These are phyloP conservation scores for Equus quagga DNA, from an alignment of 2,113 vertebrate species.

Conservation along the genomic window DNA sequence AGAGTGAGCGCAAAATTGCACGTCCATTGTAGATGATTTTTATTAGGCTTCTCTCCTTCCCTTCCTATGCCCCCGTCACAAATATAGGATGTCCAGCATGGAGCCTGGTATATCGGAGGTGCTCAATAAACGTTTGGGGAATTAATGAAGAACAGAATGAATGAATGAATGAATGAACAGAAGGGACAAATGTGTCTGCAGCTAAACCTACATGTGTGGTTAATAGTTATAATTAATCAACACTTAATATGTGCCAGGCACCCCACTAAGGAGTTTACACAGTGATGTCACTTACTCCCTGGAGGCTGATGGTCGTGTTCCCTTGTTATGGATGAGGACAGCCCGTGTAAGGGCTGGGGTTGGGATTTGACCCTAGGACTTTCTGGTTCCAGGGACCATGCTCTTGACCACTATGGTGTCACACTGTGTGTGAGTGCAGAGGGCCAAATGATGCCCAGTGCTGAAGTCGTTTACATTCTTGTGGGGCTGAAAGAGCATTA, in stretches of 20 bases:
- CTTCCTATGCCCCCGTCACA: not conserved
- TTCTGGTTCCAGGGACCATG: not conserved
- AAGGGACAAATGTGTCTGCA: not conserved
- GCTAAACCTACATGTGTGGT: not conserved
- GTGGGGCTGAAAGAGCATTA: not conserved
- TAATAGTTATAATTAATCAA: too few species aligned
- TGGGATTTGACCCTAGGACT: not conserved
- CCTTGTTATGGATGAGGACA: not conserved
- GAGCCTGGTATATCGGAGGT: not conserved
- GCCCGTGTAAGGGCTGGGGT: not conserved
- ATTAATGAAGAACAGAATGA: too few species aligned
- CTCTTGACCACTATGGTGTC: not conserved
- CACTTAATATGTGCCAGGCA: not conserved
- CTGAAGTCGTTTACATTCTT: not conserved
- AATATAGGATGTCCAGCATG: not conserved
- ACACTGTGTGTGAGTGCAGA: not conserved
- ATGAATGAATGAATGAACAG: not conserved
- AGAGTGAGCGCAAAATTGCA: not conserved
- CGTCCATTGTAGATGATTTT: not conserved
- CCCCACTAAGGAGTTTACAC: not conserved
- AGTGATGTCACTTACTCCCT: not conserved
- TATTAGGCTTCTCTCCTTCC: not conserved
- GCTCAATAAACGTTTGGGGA: not conserved
- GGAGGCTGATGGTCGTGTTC: not conserved
- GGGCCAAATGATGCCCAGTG: rapidly evolving